Evolutionary conservation across 1,140 invertebrate genomes (phyloP).

Genomic region (Teleopsis dalmanni): DNA sequence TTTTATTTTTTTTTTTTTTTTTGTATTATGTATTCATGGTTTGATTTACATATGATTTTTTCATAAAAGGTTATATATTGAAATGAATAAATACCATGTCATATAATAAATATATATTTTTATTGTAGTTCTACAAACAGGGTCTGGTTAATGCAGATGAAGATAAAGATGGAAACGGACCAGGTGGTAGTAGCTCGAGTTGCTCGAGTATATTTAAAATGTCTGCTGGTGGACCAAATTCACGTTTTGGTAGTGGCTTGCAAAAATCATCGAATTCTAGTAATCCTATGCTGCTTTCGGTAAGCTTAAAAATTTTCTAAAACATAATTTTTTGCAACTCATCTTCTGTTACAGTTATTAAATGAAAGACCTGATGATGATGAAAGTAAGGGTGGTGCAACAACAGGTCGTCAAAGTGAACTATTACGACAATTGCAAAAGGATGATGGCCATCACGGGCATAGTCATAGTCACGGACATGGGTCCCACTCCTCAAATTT

Average conservation of each 20-base stretch:
- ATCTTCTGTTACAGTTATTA: conserved; percentile 57
- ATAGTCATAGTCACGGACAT: conserved; percentile 30
- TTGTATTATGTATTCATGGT: no score
- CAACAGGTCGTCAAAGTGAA: conserved; percentile 58
- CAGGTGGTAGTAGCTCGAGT: conserved; percentile 19
- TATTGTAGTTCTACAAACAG: conserved; percentile 52
- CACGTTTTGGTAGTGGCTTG: conserved; percentile 11
- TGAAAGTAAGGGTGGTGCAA: conserved; percentile 47
- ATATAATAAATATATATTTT: no score
- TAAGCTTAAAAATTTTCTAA: conserved; percentile 36
- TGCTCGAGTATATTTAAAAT: conserved; percentile 26
- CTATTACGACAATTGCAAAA: conserved; percentile 73
- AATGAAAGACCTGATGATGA: conserved; percentile 79
- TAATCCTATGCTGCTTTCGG: conserved; percentile 66
- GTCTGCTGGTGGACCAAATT: conserved; percentile 6
- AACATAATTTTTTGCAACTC: neutral
- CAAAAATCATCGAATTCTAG: conserved; percentile 35
- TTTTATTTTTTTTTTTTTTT: neutral
- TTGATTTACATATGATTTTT: no score
- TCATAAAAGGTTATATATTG: no score
- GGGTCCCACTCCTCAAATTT: conserved; percentile 19
- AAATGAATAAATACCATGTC: no score
- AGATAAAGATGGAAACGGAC: conserved; percentile 55
- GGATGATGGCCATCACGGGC: conserved; percentile 46
- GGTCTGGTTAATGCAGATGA: conserved; percentile 74